phyloP scores from a whole-genome alignment of 2,113 vertebrate genomes.

The Chitala chitala region DNA sequence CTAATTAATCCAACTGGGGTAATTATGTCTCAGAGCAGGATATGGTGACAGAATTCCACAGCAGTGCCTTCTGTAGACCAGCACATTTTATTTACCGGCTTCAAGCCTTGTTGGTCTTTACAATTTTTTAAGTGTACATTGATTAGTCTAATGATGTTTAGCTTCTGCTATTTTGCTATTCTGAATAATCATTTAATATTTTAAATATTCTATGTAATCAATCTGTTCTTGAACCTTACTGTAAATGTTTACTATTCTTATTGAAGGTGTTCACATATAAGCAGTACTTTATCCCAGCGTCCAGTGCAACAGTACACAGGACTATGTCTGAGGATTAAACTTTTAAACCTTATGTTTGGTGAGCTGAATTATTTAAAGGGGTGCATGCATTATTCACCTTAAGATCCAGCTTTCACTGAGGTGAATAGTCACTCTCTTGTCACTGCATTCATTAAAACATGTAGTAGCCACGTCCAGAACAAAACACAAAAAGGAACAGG shows the following conservation, averaged over 20 bases:
- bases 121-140: background rate
- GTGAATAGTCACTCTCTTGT: conserved; percentile 20
- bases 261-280: background rate
- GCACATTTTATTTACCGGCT: background rate
- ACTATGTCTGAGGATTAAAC: conserved; percentile 38
- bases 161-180: no score
- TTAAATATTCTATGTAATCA: background rate
- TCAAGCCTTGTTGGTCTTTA: background rate
- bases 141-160: no score
- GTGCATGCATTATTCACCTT: conserved; percentile 44
- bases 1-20: conserved; percentile 41
- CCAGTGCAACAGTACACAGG: conserved; percentile 12
- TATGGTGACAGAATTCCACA: conserved; percentile 32
- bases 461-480: conserved; percentile 26
- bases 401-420: conserved; percentile 29
- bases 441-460: conserved; percentile 30
- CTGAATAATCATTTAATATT: no score
- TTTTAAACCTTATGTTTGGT: conserved; percentile 45
- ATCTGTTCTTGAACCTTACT: background rate
- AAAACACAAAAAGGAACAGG: background rate
- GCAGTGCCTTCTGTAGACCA: background rate
- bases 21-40: conserved; percentile 45
- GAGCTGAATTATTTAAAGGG: conserved; percentile 43
- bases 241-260: background rate
- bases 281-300: background rate